A percentile compares a stretch with the other conserved stretches of the same genome.
These are phyloP conservation scores for Apodemus agrarius DNA, from an alignment of 2,797 vertebrate genomes.

Conservation along the genomic window DNA sequence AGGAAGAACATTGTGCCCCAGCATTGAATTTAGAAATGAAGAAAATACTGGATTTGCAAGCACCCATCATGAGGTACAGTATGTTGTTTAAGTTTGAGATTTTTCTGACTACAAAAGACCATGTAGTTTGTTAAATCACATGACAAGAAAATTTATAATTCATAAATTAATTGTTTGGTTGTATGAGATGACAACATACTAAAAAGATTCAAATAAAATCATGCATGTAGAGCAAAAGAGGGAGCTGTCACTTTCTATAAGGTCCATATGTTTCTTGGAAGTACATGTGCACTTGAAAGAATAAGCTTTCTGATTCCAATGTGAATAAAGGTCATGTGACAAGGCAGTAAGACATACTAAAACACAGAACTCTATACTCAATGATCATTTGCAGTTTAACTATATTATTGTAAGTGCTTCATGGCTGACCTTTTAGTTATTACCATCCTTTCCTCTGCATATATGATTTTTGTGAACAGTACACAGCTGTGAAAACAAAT, in stretches of 20 bases:
- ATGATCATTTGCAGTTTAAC: not conserved
- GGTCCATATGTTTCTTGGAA: slow-evolving; percentile 2
- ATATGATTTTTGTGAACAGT: not conserved
- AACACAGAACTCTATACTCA: not conserved
- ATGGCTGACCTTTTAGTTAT: slow-evolving; percentile 23
- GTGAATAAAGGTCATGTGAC: slow-evolving; percentile 34
- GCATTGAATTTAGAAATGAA: slow-evolving; percentile 96
- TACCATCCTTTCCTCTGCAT: not conserved
- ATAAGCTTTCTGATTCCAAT: slow-evolving; percentile 1
- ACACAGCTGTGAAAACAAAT: not conserved
- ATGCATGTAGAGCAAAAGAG: slow-evolving; percentile 28
- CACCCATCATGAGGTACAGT: slow-evolving; percentile 95
- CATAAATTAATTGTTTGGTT: slow-evolving; percentile 42
- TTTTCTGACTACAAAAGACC: not conserved
- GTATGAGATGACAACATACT: not conserved
- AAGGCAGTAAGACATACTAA: not conserved
- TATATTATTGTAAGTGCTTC: slow-evolving; percentile 26
- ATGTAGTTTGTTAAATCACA: slow-evolving; percentile 29
- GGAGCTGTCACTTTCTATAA: slow-evolving; percentile 1
- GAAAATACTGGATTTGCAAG: slow-evolving; percentile 96
- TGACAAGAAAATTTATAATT: slow-evolving; percentile 30
- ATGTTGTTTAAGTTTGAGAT: slow-evolving; percentile 29
- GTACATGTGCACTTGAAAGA: not conserved
- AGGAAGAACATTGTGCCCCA: slow-evolving; percentile 98
- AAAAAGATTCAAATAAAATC: slow-evolving; percentile 33